These are phyloP conservation scores for Phasia obesa DNA, from an alignment of 2,888 invertebrate species.

Conservation along the genomic window DNA sequence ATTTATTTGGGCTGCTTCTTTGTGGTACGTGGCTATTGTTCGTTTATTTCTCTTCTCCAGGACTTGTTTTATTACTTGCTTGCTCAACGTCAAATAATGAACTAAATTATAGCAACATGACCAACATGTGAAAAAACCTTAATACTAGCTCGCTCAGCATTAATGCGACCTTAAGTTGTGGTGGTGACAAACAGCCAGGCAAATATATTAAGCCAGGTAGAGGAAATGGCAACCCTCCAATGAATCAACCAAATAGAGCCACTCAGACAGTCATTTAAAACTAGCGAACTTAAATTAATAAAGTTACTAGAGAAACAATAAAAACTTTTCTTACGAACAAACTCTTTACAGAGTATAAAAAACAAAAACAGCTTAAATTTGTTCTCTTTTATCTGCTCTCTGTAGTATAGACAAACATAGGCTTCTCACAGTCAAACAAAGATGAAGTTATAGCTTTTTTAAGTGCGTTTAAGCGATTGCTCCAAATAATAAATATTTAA, in stretches of 20 bases:
- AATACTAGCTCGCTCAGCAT: constrained; percentile 56
- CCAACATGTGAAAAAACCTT: constrained; percentile 63
- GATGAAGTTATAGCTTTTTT: constrained; percentile 7
- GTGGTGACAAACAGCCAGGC: constrained; percentile 17
- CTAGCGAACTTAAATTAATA: constrained; percentile 42
- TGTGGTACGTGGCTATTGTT: constrained; percentile 51
- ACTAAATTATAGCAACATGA: constrained; percentile 63
- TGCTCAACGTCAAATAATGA: constrained; percentile 63
- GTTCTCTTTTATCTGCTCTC: constrained; percentile 20
- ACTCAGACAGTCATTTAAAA: constrained; percentile 45
- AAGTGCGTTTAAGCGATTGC: not conserved
- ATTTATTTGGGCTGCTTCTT: constrained; percentile 43
- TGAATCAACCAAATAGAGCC: constrained; percentile 45
- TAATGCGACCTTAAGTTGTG: constrained; percentile 55
- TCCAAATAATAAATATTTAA: too few relatives aligned
- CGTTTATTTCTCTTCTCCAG: constrained; percentile 28
- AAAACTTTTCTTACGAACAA: constrained; percentile 8
- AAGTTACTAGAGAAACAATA: constrained; percentile 45
- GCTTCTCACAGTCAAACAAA: constrained; percentile 16
- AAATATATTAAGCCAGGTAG: constrained; percentile 41
- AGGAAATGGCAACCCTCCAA: constrained; percentile 63
- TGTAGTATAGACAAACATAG: constrained; percentile 22
- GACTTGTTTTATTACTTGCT: constrained; percentile 56
- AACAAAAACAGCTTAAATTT: not conserved
- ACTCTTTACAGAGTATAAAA: constrained; percentile 1